Conservation (phyloP, 2,888 invertebrate species). For the Habroteleia sp. region DNA sequence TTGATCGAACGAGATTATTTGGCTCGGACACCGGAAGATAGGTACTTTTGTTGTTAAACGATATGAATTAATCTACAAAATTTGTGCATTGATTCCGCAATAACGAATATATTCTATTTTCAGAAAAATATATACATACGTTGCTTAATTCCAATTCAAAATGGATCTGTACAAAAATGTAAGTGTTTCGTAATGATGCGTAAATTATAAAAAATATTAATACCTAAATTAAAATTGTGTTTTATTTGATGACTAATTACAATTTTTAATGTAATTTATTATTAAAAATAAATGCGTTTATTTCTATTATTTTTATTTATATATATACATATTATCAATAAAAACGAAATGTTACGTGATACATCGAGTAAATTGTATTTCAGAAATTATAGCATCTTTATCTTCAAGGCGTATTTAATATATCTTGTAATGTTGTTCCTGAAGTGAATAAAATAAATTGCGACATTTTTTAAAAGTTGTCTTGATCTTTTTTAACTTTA, state of each 20-base stretch:
- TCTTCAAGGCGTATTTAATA: constrained; percentile 47
- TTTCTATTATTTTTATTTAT: constrained; percentile 49
- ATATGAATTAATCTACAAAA: neutral
- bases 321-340: no score
- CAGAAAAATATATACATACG: constrained; percentile 96
- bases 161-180: constrained; percentile 79
- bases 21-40: constrained; percentile 97
- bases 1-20: constrained; percentile 99
- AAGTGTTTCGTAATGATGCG: constrained; percentile 66
- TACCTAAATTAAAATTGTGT: constrained; percentile 35
- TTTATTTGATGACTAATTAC: constrained; percentile 32
- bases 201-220: constrained; percentile 38
- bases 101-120: no score
- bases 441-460: constrained; percentile 56
- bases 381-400: constrained; percentile 43
- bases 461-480: neutral
- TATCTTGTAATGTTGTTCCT: constrained; percentile 52
- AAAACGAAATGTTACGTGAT: constrained; percentile 37
- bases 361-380: constrained; percentile 48
- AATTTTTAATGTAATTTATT: constrained; percentile 48
- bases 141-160: constrained; percentile 86
- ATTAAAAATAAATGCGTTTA: constrained; percentile 32
- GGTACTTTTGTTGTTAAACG: constrained; percentile 77
- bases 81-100: no score
- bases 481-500: no score